Base-by-base conservation (phyloP, 2,797 vertebrate species). In the Sandelia bainsii region DNA sequence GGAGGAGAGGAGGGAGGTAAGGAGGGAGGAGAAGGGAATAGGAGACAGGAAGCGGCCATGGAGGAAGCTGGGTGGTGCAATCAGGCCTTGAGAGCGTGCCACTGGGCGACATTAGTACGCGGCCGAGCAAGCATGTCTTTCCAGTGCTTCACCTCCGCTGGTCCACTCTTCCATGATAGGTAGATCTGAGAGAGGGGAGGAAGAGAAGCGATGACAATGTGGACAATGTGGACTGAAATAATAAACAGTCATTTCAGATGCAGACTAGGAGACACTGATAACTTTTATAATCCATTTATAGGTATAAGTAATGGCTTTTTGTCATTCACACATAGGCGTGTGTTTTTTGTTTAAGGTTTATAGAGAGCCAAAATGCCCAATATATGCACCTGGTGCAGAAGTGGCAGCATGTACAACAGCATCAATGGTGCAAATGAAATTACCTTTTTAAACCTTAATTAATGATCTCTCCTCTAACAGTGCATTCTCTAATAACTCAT, bases 21-120 rank as follows among this genome's bases (percentile, higher is more conserved):
- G 42, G 54, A 13, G 25, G 63, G 57, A 37, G 8, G 52, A 14
- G 49, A 48, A 32, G 22, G 46, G 50, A 23, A 9, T 5, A 49
- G 83, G 75, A 76, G 75, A 62, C 1, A 50, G 84, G 74, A 81
- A 62, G 72, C 59, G 83, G 75, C 63, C 82, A 77, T 58, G 88
- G 62, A 81, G 85, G 82, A 84, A 85, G 72, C 79, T 87, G 87
- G 87, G 83, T 34, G 51, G 89, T 86, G 84, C 77, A 42, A 88
- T 98, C 95, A 99, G 93, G 97, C 97, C 93, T 99, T 99, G 79
- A 99, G 96, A 92, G 98, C 95, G 79, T 99, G 98, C 98, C 98
- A 99, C 91, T 99, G 98, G 70, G 98, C 98, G 87, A 99, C 97
- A 2, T 97, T 97, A 83, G 98, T 98, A 72, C 97, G 96, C 37